These are phyloP conservation scores for Plecturocebus donacophilus DNA, from an alignment of 2,113 vertebrate species.

Conservation along the genomic window DNA sequence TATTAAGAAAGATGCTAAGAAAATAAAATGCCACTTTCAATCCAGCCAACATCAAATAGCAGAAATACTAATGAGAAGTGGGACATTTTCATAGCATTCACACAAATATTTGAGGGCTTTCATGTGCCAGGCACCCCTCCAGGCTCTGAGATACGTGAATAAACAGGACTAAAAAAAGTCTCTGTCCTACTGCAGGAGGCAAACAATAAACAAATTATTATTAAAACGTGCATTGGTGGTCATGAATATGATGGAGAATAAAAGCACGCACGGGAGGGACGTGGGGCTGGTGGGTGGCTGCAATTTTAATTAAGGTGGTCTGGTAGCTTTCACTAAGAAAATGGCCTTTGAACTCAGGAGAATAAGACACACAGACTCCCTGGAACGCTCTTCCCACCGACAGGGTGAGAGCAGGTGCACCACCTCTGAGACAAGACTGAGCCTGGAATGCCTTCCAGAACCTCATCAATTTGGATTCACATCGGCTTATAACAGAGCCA, in stretches of 20 bases:
- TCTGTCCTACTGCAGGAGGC: background rate
- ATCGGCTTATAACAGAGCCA: background rate
- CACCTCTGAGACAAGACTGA: background rate
- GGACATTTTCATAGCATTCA: conserved; percentile 54
- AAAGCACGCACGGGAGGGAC: no score
- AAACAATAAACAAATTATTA: conserved; percentile 25
- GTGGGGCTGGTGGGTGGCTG: background rate
- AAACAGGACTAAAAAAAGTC: background rate
- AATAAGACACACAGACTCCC: background rate
- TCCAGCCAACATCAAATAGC: background rate
- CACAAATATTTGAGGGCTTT: conserved; percentile 34
- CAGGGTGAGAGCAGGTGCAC: background rate
- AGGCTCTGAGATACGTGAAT: background rate
- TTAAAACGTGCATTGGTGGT: background rate
- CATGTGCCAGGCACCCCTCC: background rate
- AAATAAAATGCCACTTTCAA: conserved; percentile 48
- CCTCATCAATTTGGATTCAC: background rate
- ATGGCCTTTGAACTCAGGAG: background rate
- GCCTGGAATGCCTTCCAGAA: background rate
- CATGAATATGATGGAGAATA: background rate
- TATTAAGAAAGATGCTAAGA: conserved; percentile 24
- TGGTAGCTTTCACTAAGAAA: background rate
- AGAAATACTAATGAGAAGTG: conserved; percentile 48
- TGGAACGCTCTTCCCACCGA: background rate
- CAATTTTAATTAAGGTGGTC: background rate